A percentile compares a stretch with the other conserved stretches of the same genome.
phyloP scores from a whole-genome alignment of 2,113 vertebrate species.

The Hymenochirus boettgeri region DNA sequence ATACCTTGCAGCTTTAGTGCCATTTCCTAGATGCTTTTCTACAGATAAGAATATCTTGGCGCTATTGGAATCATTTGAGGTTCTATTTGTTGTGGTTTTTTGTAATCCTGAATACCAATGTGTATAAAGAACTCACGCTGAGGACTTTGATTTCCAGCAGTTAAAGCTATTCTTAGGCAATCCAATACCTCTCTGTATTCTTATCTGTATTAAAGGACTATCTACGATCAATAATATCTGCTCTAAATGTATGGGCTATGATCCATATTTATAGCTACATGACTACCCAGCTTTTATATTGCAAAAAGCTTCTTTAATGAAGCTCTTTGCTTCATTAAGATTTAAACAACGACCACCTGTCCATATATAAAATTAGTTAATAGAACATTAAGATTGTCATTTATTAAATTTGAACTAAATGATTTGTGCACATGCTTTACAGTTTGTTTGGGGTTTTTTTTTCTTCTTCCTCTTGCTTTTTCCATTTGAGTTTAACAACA shows the following conservation, averaged over 20 bases:
- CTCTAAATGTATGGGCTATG: constrained; percentile 9
- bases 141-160: constrained; percentile 11
- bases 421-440: no score
- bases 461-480: no score
- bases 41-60: not conserved
- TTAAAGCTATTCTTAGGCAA: constrained; percentile 19
- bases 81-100: not conserved
- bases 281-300: constrained; percentile 16
- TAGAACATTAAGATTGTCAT: no score
- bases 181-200: constrained; percentile 22
- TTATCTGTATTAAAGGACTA: constrained; percentile 34
- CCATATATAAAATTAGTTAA: no score
- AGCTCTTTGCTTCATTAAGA: no score
- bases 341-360: no score
- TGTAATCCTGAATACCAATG: not conserved
- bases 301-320: constrained; percentile 1
- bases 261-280: constrained; percentile 35
- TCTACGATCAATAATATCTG: constrained; percentile 25
- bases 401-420: no score
- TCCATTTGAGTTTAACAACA: no score
- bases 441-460: no score
- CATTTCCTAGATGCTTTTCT: not conserved
- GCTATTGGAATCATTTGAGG: constrained; percentile 1
- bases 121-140: not conserved
- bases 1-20: constrained; percentile 7